Evolutionary conservation across 2,888 invertebrate genomes (phyloP), one percentile per base, ranked within the genome.

Genomic region (Pristionchus entomophagus): DNA sequence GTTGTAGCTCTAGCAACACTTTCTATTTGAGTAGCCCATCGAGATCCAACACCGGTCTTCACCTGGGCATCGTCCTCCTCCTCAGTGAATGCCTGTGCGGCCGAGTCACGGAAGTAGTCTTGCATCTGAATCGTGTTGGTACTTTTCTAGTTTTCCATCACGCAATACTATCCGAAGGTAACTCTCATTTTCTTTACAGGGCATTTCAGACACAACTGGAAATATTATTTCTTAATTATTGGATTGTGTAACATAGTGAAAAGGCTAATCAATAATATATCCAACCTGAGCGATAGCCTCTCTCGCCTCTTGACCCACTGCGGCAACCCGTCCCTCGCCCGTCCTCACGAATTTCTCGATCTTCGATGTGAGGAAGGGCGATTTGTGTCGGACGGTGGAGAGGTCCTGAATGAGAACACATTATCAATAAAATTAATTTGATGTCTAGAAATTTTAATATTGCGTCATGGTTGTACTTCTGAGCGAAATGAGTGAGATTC

Each of bases 331-430:
- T 12, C 73, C 73, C 73, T 73, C 73, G 26, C 73, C 73, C 41
- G 73, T 73, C 22, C 45, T 6, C 22, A 73, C 45, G 45, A 73
- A 73, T 2, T 73, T 41, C 73, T 73, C 73, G 73, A 73, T 73
- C 41, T 73, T 73, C n/a, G n/a, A 8, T n/a, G 73, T 73, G 73
- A 73, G 73, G 73, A 73, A 73, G 45, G 73, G 73, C 41, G 73
- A 73, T 5, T 73, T 73, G 73, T 73, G 73, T 10, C 41, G 73
- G 73, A 73, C 26, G 12, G 41, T 73, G 1, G 73, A 73, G 45
- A 73, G 73, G 17, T 73, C 73, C 73, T 73, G 41, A 73, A 38
- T 10, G 32, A 2, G 17, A 65, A n/a, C 32, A 65, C 22, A 59
- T 59, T 26, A 14, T 22, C 59, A 59, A 59, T 59, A 10, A 10